Conservation (phyloP, 2,113 vertebrate species). For the Elgaria multicarinata region DNA sequence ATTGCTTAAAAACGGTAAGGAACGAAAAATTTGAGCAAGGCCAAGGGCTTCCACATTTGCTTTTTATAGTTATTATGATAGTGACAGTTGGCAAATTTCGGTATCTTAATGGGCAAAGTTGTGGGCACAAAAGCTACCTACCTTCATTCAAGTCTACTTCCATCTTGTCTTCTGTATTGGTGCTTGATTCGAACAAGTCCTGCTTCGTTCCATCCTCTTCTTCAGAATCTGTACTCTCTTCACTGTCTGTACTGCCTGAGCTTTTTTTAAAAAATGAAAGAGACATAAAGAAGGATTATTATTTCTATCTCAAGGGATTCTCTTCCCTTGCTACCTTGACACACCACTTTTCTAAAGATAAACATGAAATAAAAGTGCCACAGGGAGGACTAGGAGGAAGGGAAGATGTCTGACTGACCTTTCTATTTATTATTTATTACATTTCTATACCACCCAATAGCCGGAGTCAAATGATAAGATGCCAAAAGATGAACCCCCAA, state of each 20-base stretch:
- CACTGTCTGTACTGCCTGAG: constrained; percentile 97
- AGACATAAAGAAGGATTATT: constrained; percentile 18
- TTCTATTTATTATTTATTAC: no score
- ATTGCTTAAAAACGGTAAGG: neutral
- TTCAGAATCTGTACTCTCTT: constrained; percentile 98
- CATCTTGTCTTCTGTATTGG: constrained; percentile 91
- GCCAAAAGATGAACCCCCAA: neutral
- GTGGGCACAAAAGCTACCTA: constrained; percentile 51
- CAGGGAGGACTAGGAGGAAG: neutral
- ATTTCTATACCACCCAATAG: no score
- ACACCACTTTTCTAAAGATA: neutral
- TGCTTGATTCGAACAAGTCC: constrained; percentile 86
- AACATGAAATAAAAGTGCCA: neutral
- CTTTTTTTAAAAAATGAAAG: constrained; percentile 69
- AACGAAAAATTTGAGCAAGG: neutral
- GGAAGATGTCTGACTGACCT: neutral
- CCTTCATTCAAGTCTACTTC: constrained; percentile 90
- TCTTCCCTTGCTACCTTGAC: no score
- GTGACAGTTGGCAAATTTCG: neutral
- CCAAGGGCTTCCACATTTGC: neutral
- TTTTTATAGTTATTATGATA: neutral
- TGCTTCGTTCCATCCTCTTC: constrained; percentile 94
- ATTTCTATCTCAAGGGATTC: neutral
- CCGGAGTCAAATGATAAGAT: neutral
- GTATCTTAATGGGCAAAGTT: neutral